Conservation (phyloP, 2,113 vertebrate species). For the Lampris megalopsis region DNA sequence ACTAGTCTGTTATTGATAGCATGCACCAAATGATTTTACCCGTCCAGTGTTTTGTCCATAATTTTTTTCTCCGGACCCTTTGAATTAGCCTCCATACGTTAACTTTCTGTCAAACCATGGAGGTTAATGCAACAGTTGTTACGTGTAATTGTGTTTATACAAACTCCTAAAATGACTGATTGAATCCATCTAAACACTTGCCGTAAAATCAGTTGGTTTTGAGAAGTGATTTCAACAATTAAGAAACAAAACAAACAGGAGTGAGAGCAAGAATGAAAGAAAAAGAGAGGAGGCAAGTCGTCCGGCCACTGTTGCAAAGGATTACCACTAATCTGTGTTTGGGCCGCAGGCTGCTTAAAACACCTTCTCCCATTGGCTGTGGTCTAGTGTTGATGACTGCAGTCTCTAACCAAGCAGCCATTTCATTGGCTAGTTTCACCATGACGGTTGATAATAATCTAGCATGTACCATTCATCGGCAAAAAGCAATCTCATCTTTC, state of each 20-base stretch:
- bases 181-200: neutral
- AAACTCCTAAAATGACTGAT: neutral
- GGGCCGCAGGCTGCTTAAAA: slow-evolving; percentile 39
- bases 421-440: slow-evolving; percentile 52
- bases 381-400: slow-evolving; percentile 61
- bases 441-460: slow-evolving; percentile 1
- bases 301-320: slow-evolving; percentile 55
- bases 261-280: slow-evolving; percentile 23
- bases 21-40: neutral
- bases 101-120: neutral
- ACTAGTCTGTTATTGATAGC: neutral
- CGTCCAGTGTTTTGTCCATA: neutral
- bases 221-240: neutral
- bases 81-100: neutral
- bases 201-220: neutral
- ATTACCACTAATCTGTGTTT: slow-evolving; percentile 78
- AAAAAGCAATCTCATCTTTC: slow-evolving; percentile 23
- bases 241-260: neutral
- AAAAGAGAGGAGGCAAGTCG: slow-evolving; percentile 36
- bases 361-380: slow-evolving; percentile 60
- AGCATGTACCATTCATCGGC: neutral
- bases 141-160: neutral
- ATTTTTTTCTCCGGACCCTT: neutral
- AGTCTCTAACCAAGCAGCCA: slow-evolving; percentile 19
- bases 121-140: neutral